phyloP scores from a whole-genome alignment of 2,888 invertebrate species.

The Ichneumon xanthorius region DNA sequence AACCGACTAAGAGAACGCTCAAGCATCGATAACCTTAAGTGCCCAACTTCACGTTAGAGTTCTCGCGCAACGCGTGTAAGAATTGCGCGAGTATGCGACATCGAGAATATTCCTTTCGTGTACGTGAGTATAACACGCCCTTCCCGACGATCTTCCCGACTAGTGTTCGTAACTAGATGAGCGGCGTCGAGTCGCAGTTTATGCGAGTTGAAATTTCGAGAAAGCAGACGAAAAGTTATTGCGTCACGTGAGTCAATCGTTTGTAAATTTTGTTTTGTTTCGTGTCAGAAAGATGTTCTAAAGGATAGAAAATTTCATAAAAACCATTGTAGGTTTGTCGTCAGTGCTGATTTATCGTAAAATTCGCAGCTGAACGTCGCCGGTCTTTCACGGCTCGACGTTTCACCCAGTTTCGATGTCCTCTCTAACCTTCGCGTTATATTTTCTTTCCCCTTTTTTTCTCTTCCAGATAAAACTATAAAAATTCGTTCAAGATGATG shows the following conservation, averaged over 20 bases:
- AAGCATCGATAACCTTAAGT: not conserved
- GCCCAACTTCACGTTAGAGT: not conserved
- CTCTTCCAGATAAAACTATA: not conserved
- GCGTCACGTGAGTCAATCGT: constrained; percentile 78
- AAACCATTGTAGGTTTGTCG: not conserved
- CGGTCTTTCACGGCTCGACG: not conserved
- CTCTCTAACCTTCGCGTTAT: constrained; percentile 5
- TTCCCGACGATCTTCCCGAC: not conserved
- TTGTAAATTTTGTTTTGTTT: constrained; percentile 37
- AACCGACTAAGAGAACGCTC: not conserved
- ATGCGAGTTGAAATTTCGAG: constrained; percentile 30
- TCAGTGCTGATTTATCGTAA: not conserved
- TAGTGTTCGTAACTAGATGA: not conserved
- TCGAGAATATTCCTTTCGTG: not conserved
- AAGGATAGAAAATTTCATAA: constrained; percentile 10
- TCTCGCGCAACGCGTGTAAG: not conserved
- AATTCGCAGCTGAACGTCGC: not conserved
- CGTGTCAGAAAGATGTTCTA: not conserved
- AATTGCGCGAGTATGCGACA: not conserved
- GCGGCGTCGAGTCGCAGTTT: constrained; percentile 22
- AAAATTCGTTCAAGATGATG: constrained; percentile 76
- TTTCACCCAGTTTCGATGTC: not conserved
- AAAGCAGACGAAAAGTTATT: constrained; percentile 71
- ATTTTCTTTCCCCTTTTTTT: not conserved
- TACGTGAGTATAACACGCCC: not conserved